Evolutionary conservation across 1,140 invertebrate species (phyloP).

Genomic region (Aphelenchoides besseyi): DNA sequence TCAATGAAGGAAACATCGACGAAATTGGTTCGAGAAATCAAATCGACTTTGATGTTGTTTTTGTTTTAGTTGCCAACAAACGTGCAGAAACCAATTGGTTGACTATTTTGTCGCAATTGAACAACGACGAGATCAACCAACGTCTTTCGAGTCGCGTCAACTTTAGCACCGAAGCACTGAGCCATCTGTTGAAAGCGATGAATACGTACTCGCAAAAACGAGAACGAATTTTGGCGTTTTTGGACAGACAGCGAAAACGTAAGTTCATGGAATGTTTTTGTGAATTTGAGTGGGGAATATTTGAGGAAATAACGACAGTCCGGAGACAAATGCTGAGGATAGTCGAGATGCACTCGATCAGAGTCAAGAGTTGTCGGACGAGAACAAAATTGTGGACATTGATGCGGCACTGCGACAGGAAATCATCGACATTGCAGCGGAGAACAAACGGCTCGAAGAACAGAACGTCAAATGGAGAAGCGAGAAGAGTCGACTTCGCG

Average conservation of each 20-base stretch:
- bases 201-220: slow-evolving; percentile 9
- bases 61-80: neutral
- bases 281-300: slow-evolving; percentile 19
- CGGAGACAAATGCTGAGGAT: slow-evolving; percentile 17
- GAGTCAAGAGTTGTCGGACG: slow-evolving; percentile 3
- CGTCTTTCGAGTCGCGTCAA: slow-evolving; percentile 14
- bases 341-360: slow-evolving; percentile 15
- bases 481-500: neutral
- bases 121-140: slow-evolving; percentile 21
- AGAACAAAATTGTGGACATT: slow-evolving; percentile 16
- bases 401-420: slow-evolving; percentile 21
- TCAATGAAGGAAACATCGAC: slow-evolving; percentile 29
- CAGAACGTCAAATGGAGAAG: slow-evolving; percentile 16
- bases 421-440: slow-evolving; percentile 32
- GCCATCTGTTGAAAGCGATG: neutral
- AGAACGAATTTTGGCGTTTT: slow-evolving; percentile 10
- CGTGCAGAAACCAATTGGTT: slow-evolving; percentile 14
- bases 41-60: too few relatives aligned
- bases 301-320: slow-evolving; percentile 11
- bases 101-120: slow-evolving; percentile 10
- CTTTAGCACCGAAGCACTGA: slow-evolving; percentile 15
- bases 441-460: slow-evolving; percentile 40
- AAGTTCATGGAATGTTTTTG: too few relatives aligned
- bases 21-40: slow-evolving; percentile 26
- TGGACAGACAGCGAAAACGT: neutral